These are phyloP conservation scores for Diceros bicornis DNA, from an alignment of 2,797 vertebrate species.

Conservation along the genomic window DNA sequence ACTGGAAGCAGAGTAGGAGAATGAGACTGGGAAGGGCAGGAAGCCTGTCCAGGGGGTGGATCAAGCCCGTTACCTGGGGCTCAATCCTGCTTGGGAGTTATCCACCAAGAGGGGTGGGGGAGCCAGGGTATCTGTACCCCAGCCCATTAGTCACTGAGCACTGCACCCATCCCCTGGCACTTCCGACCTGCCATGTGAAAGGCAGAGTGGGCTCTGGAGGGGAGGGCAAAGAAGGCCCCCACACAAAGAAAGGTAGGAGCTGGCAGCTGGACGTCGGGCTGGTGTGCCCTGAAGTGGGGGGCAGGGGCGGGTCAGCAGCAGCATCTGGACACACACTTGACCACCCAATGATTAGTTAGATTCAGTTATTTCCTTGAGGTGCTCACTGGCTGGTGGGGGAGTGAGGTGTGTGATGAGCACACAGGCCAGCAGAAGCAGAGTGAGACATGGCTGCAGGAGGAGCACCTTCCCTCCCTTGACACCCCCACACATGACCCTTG, in stretches of 20 bases:
- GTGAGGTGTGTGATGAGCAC: not conserved
- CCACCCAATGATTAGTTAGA: not conserved
- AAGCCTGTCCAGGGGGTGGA: not conserved
- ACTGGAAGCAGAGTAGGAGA: too few relatives aligned
- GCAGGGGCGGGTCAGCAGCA: not conserved
- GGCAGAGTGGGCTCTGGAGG: not conserved
- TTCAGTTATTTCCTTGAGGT: not conserved
- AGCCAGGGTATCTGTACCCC: not conserved
- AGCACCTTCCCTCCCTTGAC: not conserved
- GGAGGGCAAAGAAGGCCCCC: not conserved
- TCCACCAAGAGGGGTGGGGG: not conserved
- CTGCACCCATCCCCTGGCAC: not conserved
- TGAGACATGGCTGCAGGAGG: not conserved
- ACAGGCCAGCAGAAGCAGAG: not conserved
- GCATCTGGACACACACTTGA: not conserved
- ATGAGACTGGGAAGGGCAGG: not conserved
- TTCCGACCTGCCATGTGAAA: not conserved
- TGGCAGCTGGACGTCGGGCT: not conserved
- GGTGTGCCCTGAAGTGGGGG: not conserved
- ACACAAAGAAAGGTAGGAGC: not conserved
- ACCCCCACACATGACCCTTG: not conserved
- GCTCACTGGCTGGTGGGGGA: not conserved
- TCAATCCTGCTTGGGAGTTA: not conserved
- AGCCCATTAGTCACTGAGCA: too few relatives aligned
- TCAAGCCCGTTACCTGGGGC: not conserved